phyloP scores from a whole-genome alignment of 1,140 invertebrate species.

The Holcopasites calliopsidis region DNA sequence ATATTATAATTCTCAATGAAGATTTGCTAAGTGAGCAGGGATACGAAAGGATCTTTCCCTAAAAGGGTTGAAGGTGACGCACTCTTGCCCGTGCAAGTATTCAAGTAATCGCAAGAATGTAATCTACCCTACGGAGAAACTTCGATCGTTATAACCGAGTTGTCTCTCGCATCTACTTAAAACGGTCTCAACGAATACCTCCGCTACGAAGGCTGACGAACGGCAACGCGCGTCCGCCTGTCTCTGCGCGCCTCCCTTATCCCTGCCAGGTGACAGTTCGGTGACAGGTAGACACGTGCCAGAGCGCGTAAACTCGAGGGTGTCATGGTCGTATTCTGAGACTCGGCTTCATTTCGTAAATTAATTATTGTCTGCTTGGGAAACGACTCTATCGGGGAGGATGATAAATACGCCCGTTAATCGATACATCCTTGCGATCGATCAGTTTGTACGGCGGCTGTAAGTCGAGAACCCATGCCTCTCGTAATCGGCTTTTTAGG shows the following conservation, averaged over 20 bases:
- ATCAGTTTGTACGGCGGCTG: neutral
- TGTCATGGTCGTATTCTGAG: constrained; percentile 54
- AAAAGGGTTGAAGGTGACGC: too few species aligned
- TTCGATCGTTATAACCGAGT: constrained; percentile 72
- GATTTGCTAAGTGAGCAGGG: too few species aligned
- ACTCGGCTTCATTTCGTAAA: constrained; percentile 33
- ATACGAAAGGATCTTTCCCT: too few species aligned
- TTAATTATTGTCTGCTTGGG: constrained; percentile 55
- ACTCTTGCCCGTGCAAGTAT: too few species aligned
- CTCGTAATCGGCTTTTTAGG: constrained; percentile 12
- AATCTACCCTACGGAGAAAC: constrained; percentile 62
- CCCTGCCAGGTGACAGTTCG: constrained; percentile 27
- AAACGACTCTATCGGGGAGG: constrained; percentile 27
- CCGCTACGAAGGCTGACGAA: neutral
- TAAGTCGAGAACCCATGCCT: neutral
- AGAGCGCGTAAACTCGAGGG: constrained; percentile 49
- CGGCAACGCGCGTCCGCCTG: too few species aligned
- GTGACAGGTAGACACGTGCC: constrained; percentile 59
- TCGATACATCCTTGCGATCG: neutral
- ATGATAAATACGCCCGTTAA: constrained; percentile 12
- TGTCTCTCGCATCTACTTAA: constrained; percentile 63
- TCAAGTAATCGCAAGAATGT: constrained; percentile 59
- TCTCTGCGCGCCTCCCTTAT: neutral
- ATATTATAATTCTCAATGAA: too few species aligned
- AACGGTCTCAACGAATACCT: constrained; percentile 60